A percentile compares a stretch with the other conserved stretches of the same genome.
These are phyloP conservation scores for Acanthiza pusilla DNA, from an alignment of 2,797 vertebrate species.

Conservation along the genomic window DNA sequence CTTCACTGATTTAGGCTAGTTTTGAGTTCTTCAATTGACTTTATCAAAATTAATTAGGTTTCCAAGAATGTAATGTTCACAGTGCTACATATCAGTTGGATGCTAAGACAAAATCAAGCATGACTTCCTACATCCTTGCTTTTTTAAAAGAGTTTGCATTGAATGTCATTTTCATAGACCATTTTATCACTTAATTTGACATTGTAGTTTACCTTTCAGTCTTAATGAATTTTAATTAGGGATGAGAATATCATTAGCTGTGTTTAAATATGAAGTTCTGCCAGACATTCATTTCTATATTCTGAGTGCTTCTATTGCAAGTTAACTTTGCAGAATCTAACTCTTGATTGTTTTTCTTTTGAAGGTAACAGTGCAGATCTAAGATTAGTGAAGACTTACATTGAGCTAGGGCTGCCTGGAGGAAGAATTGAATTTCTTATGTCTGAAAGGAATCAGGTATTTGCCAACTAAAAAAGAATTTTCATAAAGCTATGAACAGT, in stretches of 20 bases:
- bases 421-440: slow-evolving; percentile 95
- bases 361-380: slow-evolving; percentile 97
- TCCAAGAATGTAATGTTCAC: background rate
- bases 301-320: background rate
- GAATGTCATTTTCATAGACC: background rate
- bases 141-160: background rate
- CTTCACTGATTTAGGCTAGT: background rate
- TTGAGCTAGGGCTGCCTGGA: slow-evolving; percentile 95
- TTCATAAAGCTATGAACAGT: background rate
- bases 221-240: slow-evolving; percentile 7
- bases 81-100: background rate
- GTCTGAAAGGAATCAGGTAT: slow-evolving; percentile 98
- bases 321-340: slow-evolving; percentile 2
- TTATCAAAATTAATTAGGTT: background rate
- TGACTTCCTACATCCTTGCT: background rate
- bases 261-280: slow-evolving; percentile 10
- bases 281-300: background rate
- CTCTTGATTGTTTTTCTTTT: slow-evolving; percentile 47
- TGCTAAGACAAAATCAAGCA: background rate
- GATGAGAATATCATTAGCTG: background rate
- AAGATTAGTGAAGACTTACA: slow-evolving; percentile 95
- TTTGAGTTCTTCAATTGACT: background rate
- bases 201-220: background rate
- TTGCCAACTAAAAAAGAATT: background rate
- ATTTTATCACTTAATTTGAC: background rate